phyloP scores from a whole-genome alignment of 2,888 invertebrate species.

The Cerastis leucographa region DNA sequence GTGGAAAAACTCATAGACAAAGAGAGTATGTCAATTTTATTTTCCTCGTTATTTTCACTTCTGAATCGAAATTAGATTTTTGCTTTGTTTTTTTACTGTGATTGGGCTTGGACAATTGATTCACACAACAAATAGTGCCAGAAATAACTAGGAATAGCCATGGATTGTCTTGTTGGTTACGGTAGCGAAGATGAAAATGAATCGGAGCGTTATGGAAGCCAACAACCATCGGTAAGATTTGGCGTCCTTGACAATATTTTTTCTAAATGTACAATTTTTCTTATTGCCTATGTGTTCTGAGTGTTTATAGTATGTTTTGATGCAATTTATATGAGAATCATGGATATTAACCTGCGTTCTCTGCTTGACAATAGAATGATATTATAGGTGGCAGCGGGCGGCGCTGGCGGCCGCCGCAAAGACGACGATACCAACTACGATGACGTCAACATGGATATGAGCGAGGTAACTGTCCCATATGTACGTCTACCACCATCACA shows the following conservation, averaged over 20 bases:
- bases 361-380: conserved; percentile 91
- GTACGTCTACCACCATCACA: conserved; percentile 46
- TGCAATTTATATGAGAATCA: conserved; percentile 65
- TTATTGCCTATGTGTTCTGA: conserved; percentile 7
- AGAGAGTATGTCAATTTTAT: conserved; percentile 33
- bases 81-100: conserved; percentile 17
- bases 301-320: conserved; percentile 30
- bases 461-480: conserved; percentile 90
- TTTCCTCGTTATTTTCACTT: conserved; percentile 28
- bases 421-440: conserved; percentile 93
- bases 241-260: conserved; percentile 70
- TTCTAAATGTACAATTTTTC: background rate
- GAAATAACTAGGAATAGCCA: conserved; percentile 71
- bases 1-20: conserved; percentile 17
- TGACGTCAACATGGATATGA: conserved; percentile 95
- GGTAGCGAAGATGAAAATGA: conserved; percentile 95
- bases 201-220: conserved; percentile 80
- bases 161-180: conserved; percentile 95
- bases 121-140: conserved; percentile 9
- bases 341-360: conserved; percentile 89
- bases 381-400: conserved; percentile 86
- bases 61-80: background rate
- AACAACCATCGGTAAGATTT: conserved; percentile 82
- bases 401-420: conserved; percentile 77
- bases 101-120: conserved; percentile 11